phyloP scores from a whole-genome alignment of 2,888 invertebrate species.

The Pseudococcus viburni region DNA sequence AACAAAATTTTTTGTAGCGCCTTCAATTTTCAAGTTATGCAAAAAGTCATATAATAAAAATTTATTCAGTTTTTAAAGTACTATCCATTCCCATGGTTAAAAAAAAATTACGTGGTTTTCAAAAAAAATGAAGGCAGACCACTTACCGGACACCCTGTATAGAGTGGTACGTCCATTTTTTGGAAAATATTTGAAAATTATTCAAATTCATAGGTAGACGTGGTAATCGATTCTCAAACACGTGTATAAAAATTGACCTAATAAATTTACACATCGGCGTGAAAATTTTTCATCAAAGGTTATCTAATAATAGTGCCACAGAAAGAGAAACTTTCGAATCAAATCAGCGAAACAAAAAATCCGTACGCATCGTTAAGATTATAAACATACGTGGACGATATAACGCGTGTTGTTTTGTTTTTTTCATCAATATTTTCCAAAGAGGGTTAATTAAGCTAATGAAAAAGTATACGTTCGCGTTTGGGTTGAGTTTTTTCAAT shows the following conservation, averaged over 20 bases:
- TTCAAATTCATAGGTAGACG: background rate
- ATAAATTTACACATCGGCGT: background rate
- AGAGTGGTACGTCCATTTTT: no score
- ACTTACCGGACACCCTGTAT: no score
- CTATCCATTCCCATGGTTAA: no score
- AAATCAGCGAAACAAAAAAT: background rate
- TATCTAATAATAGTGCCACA: background rate
- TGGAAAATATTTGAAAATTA: background rate
- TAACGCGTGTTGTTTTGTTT: background rate
- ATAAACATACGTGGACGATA: background rate
- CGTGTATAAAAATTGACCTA: background rate
- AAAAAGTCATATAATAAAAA: no score
- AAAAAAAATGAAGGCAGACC: no score
- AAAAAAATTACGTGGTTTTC: no score
- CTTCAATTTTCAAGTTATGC: no score
- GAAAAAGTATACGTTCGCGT: background rate
- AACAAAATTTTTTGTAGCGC: no score
- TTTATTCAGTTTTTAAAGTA: no score
- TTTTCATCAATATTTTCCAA: background rate
- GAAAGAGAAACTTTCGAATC: background rate
- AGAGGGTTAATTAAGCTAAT: background rate
- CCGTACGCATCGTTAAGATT: constrained; percentile 1
- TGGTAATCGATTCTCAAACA: background rate
- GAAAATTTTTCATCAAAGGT: background rate
- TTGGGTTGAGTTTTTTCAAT: no score